Evolutionary conservation across 1,140 invertebrate species (phyloP).

Genomic region (Meloidogyne hapla): DNA sequence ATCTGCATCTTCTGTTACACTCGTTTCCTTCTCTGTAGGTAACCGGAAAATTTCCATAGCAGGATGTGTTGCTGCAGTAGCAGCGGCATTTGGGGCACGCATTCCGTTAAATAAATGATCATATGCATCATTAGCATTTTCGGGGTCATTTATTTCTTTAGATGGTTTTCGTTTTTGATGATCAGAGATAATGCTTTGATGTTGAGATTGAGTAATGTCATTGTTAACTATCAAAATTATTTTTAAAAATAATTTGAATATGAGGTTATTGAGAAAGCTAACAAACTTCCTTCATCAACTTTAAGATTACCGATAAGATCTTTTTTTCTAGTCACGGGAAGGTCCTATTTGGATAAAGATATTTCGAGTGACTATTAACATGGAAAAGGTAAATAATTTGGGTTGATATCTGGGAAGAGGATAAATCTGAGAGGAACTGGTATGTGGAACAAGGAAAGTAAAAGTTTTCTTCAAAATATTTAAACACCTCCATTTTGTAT

Average conservation of each 20-base stretch:
- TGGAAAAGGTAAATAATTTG: too few species aligned
- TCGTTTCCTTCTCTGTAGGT: constrained; percentile 14
- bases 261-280: too few species aligned
- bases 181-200: neutral
- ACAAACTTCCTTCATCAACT: too few species aligned
- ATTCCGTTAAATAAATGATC: constrained; percentile 18
- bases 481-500: neutral
- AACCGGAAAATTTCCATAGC: constrained; percentile 20
- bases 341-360: too few species aligned
- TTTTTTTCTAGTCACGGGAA: too few species aligned
- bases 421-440: too few species aligned
- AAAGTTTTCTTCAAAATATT: too few species aligned
- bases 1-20: neutral
- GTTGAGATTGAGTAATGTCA: neutral
- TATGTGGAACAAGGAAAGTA: too few species aligned
- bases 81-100: neutral
- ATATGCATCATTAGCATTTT: constrained; percentile 7
- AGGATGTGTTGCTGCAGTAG: neutral
- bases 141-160: neutral
- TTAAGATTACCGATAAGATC: too few species aligned
- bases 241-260: too few species aligned
- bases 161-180: neutral
- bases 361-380: too few species aligned
- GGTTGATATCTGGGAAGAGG: too few species aligned
- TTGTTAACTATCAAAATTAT: neutral